These are phyloP conservation scores for Dicaeum eximium DNA, from an alignment of 2,113 vertebrate genomes.

Conservation along the genomic window DNA sequence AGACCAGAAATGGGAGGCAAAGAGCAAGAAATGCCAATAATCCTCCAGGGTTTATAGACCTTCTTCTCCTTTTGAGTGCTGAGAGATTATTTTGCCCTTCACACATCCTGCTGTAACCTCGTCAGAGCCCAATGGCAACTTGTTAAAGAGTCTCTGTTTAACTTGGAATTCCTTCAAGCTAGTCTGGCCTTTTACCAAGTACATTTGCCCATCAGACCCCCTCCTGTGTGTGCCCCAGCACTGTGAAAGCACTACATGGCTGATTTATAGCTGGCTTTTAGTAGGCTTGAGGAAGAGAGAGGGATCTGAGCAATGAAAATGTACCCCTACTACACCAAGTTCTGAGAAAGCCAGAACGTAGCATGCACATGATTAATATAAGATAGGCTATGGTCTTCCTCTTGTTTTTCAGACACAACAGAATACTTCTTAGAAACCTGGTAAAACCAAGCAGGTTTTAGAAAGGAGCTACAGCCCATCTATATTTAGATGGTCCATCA, in stretches of 20 bases:
- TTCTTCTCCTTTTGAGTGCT: neutral
- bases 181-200: neutral
- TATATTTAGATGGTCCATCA: neutral
- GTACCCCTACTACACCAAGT: neutral
- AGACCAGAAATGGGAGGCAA: neutral
- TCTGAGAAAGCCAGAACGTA: neutral
- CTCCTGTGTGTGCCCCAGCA: neutral
- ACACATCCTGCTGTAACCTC: neutral
- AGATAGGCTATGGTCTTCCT: neutral
- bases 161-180: neutral
- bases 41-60: neutral
- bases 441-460: neutral
- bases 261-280: neutral
- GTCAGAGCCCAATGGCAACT: neutral
- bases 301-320: neutral
- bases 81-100: neutral
- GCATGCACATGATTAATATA: neutral
- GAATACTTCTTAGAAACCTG: neutral
- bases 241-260: neutral
- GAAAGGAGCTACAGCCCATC: neutral
- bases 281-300: neutral
- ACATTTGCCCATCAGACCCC: neutral
- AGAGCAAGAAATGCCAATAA: neutral
- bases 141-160: neutral
- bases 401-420: neutral